Percentiles rank a stretch among this genome's conserved stretches.
phyloP scores from a whole-genome alignment of 2,888 invertebrate genomes.

The Ctena decussata region DNA sequence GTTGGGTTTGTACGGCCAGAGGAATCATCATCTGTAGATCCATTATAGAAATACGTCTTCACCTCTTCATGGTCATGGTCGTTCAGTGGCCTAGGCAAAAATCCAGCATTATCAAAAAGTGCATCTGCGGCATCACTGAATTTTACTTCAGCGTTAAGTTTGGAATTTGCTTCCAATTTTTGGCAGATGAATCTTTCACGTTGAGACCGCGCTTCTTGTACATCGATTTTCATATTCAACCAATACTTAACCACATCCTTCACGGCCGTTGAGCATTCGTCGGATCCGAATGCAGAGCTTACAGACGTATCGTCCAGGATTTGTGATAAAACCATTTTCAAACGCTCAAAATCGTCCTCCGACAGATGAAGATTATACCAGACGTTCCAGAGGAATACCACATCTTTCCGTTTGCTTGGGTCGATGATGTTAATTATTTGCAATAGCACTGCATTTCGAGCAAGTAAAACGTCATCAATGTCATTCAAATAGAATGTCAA shows the following conservation, averaged over 20 bases:
- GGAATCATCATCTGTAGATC: not conserved
- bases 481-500: not conserved
- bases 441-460: not conserved
- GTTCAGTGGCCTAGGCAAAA: not conserved
- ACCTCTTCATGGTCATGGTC: not conserved
- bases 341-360: not conserved
- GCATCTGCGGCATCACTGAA: not conserved
- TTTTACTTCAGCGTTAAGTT: not conserved
- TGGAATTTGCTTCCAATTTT: not conserved
- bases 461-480: not conserved
- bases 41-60: not conserved
- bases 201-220: not conserved
- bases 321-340: not conserved
- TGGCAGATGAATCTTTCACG: not conserved
- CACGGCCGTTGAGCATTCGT: not conserved
- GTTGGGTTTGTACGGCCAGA: not conserved
- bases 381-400: not conserved
- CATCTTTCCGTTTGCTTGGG: not conserved
- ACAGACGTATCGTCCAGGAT: not conserved
- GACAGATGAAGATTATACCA: not conserved
- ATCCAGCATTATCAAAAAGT: too few relatives aligned
- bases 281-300: not conserved
- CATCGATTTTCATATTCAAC: not conserved
- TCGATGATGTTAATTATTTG: not conserved
- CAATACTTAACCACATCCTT: not conserved